Base-by-base conservation (phyloP, 2,113 vertebrate genomes). In the Taurulus bubalis region DNA sequence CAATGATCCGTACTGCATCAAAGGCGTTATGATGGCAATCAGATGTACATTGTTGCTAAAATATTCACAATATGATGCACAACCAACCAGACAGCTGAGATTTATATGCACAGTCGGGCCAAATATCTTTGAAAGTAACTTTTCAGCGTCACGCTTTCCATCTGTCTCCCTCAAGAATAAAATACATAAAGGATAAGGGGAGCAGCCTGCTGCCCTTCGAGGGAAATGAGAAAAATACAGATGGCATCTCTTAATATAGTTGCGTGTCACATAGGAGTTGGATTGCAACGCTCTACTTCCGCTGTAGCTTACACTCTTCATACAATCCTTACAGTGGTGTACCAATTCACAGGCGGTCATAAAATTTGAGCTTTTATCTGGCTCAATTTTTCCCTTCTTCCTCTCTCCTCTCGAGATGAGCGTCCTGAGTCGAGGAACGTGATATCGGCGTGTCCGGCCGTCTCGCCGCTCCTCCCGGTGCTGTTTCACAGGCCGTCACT, bases 341-440 rank as follows among this genome's bases (percentile, higher is more conserved):
- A 26, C 49, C 11, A 53, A 30, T 51, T 38, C 38, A 75, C 53
- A 42, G n/a, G n/a, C n/a, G n/a, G 64, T 56, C 60, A 60, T 86
- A 62, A 64, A 85, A 80, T 62, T 6, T 53, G 62, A 83, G 53
- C 69, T 71, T 80, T 77, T 64, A 80, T 85, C 75, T 38, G 76
- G 71, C 68, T 76, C 55, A 49, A 34, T 45, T 16, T 18, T 45
- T 45, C 42, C 42, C 42, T 45, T 45, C 10, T 45, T 6, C 42
- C 20, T 68, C 65, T 75, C 71, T 34, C 60, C 36, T 38, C 36
- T 8, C n/a, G n/a, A 77, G 70, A 81, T 42, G 47, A 77, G 65
- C 6, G 0, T 73, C 72, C 55, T 53, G 40, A 76, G 64, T 85
- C 16, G 30, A n/a, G 38, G 75, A 86, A 80, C 58, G 65, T 59